phyloP scores from a whole-genome alignment of 2,888 invertebrate species.

The Microdon myrmicae region DNA sequence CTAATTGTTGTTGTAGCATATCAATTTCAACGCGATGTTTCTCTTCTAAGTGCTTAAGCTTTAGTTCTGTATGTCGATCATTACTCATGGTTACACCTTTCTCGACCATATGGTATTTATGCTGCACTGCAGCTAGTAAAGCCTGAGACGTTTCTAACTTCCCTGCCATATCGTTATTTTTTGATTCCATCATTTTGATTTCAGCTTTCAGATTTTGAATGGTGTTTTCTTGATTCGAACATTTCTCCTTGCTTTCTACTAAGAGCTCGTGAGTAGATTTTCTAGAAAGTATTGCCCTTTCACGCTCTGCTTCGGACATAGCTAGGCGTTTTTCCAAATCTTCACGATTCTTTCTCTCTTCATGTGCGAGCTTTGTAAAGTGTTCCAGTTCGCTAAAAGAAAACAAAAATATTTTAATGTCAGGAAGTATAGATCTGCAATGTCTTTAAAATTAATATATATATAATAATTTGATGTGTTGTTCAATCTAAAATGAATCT shows the following conservation, averaged over 20 bases:
- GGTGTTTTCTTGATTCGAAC: slow-evolving; percentile 61
- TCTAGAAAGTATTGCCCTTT: slow-evolving; percentile 70
- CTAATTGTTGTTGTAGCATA: slow-evolving; percentile 68
- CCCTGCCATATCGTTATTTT: slow-evolving; percentile 69
- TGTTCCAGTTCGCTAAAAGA: slow-evolving; percentile 63
- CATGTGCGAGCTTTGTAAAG: slow-evolving; percentile 63
- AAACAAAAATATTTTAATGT: too few species aligned
- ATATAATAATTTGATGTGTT: too few species aligned
- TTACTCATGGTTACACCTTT: slow-evolving; percentile 60
- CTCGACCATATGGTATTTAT: slow-evolving; percentile 65
- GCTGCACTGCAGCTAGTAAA: slow-evolving; percentile 68
- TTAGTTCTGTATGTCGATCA: slow-evolving; percentile 60
- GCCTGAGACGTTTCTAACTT: slow-evolving; percentile 70
- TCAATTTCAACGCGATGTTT: slow-evolving; percentile 67
- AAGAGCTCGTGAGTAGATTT: slow-evolving; percentile 75
- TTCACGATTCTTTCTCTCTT: slow-evolving; percentile 58
- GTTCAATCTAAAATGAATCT: too few species aligned
- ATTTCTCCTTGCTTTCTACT: slow-evolving; percentile 66
- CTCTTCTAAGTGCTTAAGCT: slow-evolving; percentile 68
- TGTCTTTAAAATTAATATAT: too few species aligned
- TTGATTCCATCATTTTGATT: slow-evolving; percentile 63
- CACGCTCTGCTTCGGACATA: slow-evolving; percentile 72
- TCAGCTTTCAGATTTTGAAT: slow-evolving; percentile 63
- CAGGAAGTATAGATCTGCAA: too few species aligned
- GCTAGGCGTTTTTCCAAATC: slow-evolving; percentile 71